Percentiles rank a stretch among this genome's conserved stretches.
Conservation (phyloP, 2,888 invertebrate species). For the Andrena bicolor region DNA sequence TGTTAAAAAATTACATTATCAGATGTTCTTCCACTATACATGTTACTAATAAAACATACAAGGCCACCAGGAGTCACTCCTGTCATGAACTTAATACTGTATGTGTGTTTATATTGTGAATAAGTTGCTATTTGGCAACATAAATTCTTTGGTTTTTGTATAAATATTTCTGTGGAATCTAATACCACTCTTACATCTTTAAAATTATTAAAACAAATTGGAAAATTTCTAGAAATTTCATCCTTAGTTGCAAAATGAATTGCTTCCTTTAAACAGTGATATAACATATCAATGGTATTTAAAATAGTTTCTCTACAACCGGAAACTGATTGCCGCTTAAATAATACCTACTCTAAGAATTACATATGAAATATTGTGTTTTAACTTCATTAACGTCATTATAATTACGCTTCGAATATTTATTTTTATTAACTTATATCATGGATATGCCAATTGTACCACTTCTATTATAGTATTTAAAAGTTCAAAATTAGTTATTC, state of each 20-base stretch:
- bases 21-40: background rate
- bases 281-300: background rate
- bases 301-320: background rate
- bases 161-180: constrained; percentile 4
- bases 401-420: background rate
- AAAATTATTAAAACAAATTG: background rate
- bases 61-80: background rate
- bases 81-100: background rate
- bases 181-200: background rate
- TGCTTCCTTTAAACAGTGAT: background rate
- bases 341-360: background rate
- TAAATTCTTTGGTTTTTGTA: background rate
- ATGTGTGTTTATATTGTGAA: background rate
- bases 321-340: background rate
- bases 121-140: background rate
- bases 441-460: background rate
- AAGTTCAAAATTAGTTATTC: background rate
- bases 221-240: background rate
- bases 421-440: background rate
- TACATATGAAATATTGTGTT: background rate
- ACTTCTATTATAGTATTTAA: background rate
- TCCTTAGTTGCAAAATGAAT: background rate
- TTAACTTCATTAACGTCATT: background rate
- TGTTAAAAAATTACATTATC: background rate
- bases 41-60: constrained; percentile 1